Base-by-base conservation (phyloP, 2,888 invertebrate genomes). In the Fissipunctia ypsillon region DNA sequence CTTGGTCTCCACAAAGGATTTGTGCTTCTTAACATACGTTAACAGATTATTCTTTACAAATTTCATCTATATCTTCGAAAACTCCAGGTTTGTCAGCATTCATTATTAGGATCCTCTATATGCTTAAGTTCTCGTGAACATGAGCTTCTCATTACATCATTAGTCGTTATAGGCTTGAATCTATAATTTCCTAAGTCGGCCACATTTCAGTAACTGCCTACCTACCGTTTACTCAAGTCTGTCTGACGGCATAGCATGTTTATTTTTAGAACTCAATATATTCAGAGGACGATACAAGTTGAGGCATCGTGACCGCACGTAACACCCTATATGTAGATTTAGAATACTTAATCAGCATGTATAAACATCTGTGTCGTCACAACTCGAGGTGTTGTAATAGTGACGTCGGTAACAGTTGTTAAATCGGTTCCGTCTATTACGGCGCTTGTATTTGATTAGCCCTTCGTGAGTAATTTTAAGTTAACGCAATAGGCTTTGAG, bases 401-500 rank as follows among this genome's bases (percentile, higher is more conserved):
- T 78, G 79, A 80, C 79, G 75, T 70, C 64, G 63, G 19, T 64
- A 12, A 28, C 65, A 68, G 31, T 77, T 66, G 70, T 80, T 76
- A 79, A 81, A 83, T 84, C 54, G 50, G 81, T 84, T 81, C 78
- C 81, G 73, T 83, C 84, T 83, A 86, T 86, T 81, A 78, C 63
- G 73, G 65, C 54, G 50, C 72, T 56, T 75, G 61, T 50, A 78
- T 71, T 83, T 73, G 67, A 77, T 78, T 83, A 73, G 70, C 54
- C 69, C 63, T 78, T 75, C 80, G 80, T 84, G 83, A 83, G 77
- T 79, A 78, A 85, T 83, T 73, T 73, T 71, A 57, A 35, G 38
- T 10, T 75, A 76, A 59, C 74, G 79, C 72, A 83, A 84, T 35
- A 25, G 41, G 41, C 28, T 63, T 50, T 28, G 38, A 10, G 10